Base-by-base conservation (phyloP, 2,113 vertebrate species). In the Sula dactylatra region DNA sequence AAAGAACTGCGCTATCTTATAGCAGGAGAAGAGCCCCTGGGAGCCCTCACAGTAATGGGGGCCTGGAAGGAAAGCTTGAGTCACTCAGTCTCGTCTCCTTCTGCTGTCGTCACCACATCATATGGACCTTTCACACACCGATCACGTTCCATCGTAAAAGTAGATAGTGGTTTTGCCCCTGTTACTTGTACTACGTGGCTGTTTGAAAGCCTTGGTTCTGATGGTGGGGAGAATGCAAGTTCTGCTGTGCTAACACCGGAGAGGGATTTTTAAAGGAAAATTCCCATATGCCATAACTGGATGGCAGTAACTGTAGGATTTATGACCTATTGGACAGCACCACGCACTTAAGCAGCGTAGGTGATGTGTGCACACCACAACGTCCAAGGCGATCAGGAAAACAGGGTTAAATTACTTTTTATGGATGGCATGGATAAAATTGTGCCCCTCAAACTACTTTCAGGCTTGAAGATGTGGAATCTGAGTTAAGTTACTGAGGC, bases 21-120 rank as follows among this genome's bases (percentile, higher is more conserved):
- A 95, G 82, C 78, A 90, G 34, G 65, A 76, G 92, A 93, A 56
- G 94, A 94, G 24, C 96, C 87, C 94, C 42, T 90, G 95, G 95
- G 95, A 95, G n/a, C 81, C 61, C 78, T 96, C 94, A 90, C 1
- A 8, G 88, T 95, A 92, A 77, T 1, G 6, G 66, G 29, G 82
- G 84, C 82, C 79, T 94, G 87, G 71, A 92, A 96, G 97, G 94
- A 97, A 97, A 96, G 32, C 85, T 64, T 96, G 97, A 97, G 85
- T 97, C 96, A 97, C 74, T 95, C 31, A 40, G 67, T 58, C 55
- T 76, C 2, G 64, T 96, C 96, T 94, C 86, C 85, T 94, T 44
- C 58, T 92, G 82, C 94, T 93, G 93, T 94, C n/a, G n/a, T 94
- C 94, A 82, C 94, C 82, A 82, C 92, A 77, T 96, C 96, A 66